phyloP scores from a whole-genome alignment of 2,888 invertebrate genomes.

The Eristalinus sepulchralis region DNA sequence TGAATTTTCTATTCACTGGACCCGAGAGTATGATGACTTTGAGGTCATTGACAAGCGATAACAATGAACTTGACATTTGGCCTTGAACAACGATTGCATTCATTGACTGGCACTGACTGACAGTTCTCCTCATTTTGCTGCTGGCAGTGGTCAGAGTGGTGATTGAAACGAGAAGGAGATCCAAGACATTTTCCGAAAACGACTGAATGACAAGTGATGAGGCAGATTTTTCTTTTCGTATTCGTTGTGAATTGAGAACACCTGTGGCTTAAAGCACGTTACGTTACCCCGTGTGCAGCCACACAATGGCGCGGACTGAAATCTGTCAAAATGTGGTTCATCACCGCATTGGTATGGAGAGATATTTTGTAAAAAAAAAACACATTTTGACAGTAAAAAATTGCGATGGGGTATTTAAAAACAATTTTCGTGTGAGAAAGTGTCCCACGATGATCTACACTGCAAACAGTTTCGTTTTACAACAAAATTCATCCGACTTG shows the following conservation, averaged over 20 bases:
- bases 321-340: background rate
- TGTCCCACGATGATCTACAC: background rate
- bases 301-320: background rate
- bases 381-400: background rate
- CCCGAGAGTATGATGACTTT: background rate
- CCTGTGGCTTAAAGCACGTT: background rate
- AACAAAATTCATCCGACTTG: background rate
- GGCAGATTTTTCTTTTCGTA: background rate
- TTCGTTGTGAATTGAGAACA: background rate
- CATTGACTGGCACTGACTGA: background rate
- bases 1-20: slow-evolving; percentile 5
- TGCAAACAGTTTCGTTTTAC: background rate
- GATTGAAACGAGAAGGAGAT: background rate
- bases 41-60: slow-evolving; percentile 49
- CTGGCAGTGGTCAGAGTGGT: background rate
- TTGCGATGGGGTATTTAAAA: background rate
- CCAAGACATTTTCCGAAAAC: background rate
- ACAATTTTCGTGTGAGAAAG: background rate
- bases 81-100: slow-evolving; percentile 6
- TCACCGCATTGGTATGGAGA: background rate
- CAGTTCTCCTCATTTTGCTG: background rate
- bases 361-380: background rate
- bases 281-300: background rate
- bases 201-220: background rate
- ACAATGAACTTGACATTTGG: slow-evolving; percentile 31